These are phyloP conservation scores for Halictus ligatus DNA, from an alignment of 2,888 invertebrate species.

Conservation along the genomic window DNA sequence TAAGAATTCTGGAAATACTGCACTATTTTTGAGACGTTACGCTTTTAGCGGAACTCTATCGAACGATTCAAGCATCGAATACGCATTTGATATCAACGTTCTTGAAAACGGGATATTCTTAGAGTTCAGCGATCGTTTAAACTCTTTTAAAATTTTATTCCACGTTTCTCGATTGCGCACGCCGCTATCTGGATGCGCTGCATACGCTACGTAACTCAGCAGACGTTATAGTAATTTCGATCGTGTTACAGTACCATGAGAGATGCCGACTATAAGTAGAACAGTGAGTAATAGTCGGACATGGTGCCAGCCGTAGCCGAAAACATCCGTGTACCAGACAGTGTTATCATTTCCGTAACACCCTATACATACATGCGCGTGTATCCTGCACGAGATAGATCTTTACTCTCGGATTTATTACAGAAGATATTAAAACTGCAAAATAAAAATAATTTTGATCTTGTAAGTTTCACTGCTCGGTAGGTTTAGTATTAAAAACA, in stretches of 20 bases:
- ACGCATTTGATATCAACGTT: too few relatives aligned
- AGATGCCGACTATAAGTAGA: constrained; percentile 1
- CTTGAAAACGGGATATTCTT: too few relatives aligned
- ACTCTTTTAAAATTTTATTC: not conserved
- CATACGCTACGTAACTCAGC: not conserved
- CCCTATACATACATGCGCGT: not conserved
- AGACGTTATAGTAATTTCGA: not conserved
- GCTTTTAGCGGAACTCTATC: not conserved
- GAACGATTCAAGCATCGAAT: too few relatives aligned
- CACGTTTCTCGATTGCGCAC: not conserved
- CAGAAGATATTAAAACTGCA: too few relatives aligned
- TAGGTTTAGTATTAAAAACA: too few relatives aligned
- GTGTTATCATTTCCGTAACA: constrained; percentile 1
- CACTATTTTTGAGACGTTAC: not conserved
- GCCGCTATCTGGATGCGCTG: not conserved
- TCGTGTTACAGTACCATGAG: not conserved
- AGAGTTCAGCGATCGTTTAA: not conserved
- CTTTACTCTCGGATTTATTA: not conserved
- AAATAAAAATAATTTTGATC: too few relatives aligned
- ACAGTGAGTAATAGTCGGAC: constrained; percentile 3
- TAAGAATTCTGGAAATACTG: not conserved
- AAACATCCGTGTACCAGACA: not conserved
- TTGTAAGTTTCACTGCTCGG: too few relatives aligned
- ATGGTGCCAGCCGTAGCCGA: not conserved
- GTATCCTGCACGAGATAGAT: not conserved